Base-by-base conservation (phyloP, 2,888 invertebrate species). In the Drosophila basisetae region DNA sequence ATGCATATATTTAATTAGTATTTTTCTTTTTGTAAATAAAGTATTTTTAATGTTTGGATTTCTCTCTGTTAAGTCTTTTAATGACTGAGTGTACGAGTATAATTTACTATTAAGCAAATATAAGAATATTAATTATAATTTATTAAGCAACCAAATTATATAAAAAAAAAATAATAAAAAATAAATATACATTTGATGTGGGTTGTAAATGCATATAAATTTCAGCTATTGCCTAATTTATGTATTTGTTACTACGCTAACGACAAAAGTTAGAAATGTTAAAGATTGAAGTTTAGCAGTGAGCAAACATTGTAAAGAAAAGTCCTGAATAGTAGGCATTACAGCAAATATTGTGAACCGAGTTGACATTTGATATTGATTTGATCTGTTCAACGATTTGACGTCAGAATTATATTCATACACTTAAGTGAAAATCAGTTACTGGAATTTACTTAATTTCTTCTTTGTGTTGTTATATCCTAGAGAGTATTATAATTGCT, bases 151-250 rank as follows among this genome's bases (percentile, higher is more conserved):
- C 3, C 41, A 41, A 47, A 22, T 25, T 47, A 25, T 25, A 35
- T 10, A 30, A n/a, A 37, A 3, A 30, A 0, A 37, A 37, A n/a
- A 4, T 5, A 11, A 53, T 22, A 49, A 16, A 2, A 37, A 22
- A 4, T 7, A 25, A 16, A 53, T 16, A 49, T 28, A 11, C 39
- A 31, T 2, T 52, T 35, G 10, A 31, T 25, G 22, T 47, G 22
- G 7, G 1, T 41, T 61, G 2, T 65, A 75, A 78, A 61, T 72
- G 61, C 61, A 9, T 2, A 25, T 47, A 53, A 39, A 22, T 43
- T n/a, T 22, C 16, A 25, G 7, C 9, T 25, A 5, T 41, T 41
- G 10, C 4, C 28, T 58, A 39, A n/a, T 22, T 30, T 5, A 10
- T 22, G 37, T n/a, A 28, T 35, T 16, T 9, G 33, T 33, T 54